Evolutionary conservation across 1,140 invertebrate genomes (phyloP).

Genomic region (Archivesica marissinica): DNA sequence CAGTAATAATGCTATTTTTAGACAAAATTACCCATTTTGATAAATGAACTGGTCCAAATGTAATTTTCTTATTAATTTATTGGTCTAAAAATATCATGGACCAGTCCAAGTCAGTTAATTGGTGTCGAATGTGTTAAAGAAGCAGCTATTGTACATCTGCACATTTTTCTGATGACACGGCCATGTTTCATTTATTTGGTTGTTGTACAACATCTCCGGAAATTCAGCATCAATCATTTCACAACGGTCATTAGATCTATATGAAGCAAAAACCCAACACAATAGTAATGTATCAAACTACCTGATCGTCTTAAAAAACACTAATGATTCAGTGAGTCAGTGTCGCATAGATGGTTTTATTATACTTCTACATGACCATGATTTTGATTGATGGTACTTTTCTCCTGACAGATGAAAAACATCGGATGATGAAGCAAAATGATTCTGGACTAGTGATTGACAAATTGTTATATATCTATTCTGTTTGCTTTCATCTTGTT

Average conservation of each 20-base stretch:
- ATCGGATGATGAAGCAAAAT: conserved; percentile 19
- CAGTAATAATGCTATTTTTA: no score
- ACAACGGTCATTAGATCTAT: conserved; percentile 14
- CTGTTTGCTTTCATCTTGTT: no score
- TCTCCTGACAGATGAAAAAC: conserved; percentile 3
- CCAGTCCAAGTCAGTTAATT: no score
- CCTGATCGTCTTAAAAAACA: conserved; percentile 16
- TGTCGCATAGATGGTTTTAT: conserved; percentile 19
- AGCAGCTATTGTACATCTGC: no score
- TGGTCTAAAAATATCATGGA: no score
- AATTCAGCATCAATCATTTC: conserved; percentile 21
- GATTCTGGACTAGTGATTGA: not conserved
- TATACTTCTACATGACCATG: conserved; percentile 26
- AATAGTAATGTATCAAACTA: conserved; percentile 8
- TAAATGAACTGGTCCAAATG: no score
- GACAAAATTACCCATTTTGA: no score
- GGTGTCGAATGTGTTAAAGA: no score
- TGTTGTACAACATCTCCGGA: not conserved
- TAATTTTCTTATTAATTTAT: no score
- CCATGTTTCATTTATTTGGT: no score
- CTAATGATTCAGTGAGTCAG: conserved; percentile 26
- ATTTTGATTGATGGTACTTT: conserved; percentile 13
- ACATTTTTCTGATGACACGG: no score
- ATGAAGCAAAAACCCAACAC: not conserved
- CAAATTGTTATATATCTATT: conserved; percentile 14